Conservation (phyloP, 2,797 vertebrate genomes). For the Rhinatrema bivittatum region DNA sequence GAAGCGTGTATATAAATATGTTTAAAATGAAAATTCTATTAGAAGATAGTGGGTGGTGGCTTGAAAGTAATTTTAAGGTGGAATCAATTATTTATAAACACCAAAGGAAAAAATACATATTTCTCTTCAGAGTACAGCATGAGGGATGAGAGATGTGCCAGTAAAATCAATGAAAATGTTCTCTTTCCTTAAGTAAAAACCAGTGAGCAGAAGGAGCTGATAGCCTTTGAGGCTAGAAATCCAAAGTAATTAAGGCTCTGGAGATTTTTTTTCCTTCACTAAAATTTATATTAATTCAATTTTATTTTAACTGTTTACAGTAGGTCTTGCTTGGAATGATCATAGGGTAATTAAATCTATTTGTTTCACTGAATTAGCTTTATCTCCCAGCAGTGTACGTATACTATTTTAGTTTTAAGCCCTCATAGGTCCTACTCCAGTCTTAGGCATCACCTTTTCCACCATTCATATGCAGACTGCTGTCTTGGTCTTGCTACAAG, state of each 20-base stretch:
- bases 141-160: constrained; percentile 17
- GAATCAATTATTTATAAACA: constrained; percentile 23
- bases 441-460: no score
- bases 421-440: no score
- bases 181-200: constrained; percentile 18
- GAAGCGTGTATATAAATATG: constrained; percentile 19
- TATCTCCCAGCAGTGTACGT: no score
- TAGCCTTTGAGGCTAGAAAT: constrained; percentile 22
- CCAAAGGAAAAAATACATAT: constrained; percentile 7
- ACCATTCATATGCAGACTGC: no score
- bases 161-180: constrained; percentile 27
- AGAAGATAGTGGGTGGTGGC: constrained; percentile 19
- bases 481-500: no score
- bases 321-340: no score
- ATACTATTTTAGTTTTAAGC: no score
- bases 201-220: constrained; percentile 20
- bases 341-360: no score
- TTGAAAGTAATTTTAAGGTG: constrained; percentile 30
- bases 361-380: no score
- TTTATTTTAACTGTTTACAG: constrained; percentile 1
- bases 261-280: constrained; percentile 27
- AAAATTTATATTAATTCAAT: no score
- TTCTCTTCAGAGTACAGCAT: constrained; percentile 30
- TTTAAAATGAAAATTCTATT: constrained; percentile 31
- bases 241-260: constrained; percentile 32